Evolutionary conservation across 2,888 invertebrate genomes (phyloP).

Genomic region (Actias luna): DNA sequence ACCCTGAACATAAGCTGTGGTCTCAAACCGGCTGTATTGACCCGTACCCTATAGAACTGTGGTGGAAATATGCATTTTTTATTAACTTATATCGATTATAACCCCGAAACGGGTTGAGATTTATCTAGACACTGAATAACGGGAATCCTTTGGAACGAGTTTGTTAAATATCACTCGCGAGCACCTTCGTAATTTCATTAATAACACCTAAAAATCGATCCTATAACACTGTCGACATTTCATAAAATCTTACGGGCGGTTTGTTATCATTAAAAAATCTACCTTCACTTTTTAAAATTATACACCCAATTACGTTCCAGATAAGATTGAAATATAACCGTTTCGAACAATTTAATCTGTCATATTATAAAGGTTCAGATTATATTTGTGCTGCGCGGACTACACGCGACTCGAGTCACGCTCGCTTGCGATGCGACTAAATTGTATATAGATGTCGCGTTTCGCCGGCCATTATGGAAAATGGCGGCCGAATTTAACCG

Average conservation of each 20-base stretch:
- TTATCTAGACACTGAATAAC: constrained; percentile 41
- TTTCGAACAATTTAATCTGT: constrained; percentile 53
- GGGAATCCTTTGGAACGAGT: constrained; percentile 48
- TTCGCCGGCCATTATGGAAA: constrained; percentile 71
- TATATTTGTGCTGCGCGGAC: constrained; percentile 37
- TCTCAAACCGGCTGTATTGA: constrained; percentile 42
- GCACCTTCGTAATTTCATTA: constrained; percentile 79
- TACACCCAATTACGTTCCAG: constrained; percentile 37
- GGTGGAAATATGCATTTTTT: constrained; percentile 79
- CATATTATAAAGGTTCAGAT: constrained; percentile 76
- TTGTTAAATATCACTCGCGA: constrained; percentile 66
- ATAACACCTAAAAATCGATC: constrained; percentile 81
- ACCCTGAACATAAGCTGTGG: not conserved
- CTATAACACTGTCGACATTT: constrained; percentile 75
- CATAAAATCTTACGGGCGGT: constrained; percentile 70
- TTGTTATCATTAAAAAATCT: constrained; percentile 44
- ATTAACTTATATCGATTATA: constrained; percentile 74
- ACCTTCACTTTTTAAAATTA: constrained; percentile 63
- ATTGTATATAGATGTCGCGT: constrained; percentile 72
- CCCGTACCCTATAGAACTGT: constrained; percentile 68
- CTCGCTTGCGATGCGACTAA: constrained; percentile 75
- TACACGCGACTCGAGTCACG: constrained; percentile 51
- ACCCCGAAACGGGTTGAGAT: constrained; percentile 40
- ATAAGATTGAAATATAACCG: constrained; percentile 39
- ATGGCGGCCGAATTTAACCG: constrained; percentile 67